These are phyloP conservation scores for Ovibos moschatus DNA, from an alignment of 2,113 vertebrate genomes.

Conservation along the genomic window DNA sequence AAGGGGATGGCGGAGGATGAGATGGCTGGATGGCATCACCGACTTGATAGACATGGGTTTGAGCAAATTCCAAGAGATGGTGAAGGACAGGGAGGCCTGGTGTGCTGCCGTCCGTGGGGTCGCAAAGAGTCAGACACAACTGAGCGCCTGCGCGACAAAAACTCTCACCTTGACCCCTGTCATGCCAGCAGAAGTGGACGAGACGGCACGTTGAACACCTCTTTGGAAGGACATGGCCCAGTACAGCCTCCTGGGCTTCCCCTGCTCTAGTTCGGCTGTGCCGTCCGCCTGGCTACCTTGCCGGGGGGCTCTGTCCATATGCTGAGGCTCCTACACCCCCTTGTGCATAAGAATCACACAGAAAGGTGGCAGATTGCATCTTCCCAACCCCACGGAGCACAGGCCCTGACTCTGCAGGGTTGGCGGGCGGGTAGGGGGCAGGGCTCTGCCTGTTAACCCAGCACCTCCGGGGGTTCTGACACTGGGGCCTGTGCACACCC, in stretches of 20 bases:
- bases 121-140: background rate
- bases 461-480: accelerated
- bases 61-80: background rate
- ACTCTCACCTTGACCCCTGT: accelerated
- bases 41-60: background rate
- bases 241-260: accelerated
- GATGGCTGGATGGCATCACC: background rate
- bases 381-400: background rate
- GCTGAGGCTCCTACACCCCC: background rate
- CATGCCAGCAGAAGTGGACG: accelerated
- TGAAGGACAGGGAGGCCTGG: background rate
- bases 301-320: background rate
- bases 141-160: background rate
- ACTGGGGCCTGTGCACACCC: accelerated
- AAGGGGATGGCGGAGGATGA: background rate
- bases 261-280: accelerated
- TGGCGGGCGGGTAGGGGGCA: accelerated
- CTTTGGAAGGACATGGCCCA: background rate
- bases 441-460: background rate
- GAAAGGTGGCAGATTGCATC: background rate
- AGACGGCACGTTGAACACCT: accelerated
- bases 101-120: background rate
- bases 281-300: accelerated
- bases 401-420: background rate
- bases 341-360: background rate